These are phyloP conservation scores for Aphelinus atriplicis DNA, from an alignment of 1,140 invertebrate species.

Conservation along the genomic window DNA sequence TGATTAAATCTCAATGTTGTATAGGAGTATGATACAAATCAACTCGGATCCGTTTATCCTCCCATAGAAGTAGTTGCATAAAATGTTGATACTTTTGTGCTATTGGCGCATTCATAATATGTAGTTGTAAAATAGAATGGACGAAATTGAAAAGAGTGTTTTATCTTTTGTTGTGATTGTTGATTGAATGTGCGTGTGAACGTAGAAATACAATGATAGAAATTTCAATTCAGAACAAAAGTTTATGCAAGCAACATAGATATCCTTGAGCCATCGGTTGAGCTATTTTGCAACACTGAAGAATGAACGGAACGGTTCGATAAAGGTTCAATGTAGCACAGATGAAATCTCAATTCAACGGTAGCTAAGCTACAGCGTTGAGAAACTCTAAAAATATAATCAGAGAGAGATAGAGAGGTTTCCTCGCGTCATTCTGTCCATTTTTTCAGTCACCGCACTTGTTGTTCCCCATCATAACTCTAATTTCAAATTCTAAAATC, in stretches of 20 bases:
- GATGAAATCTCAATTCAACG: slow-evolving; percentile 1
- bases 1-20: too few species aligned
- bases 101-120: too few species aligned
- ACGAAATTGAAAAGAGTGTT: slow-evolving; percentile 11
- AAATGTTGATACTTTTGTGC: too few species aligned
- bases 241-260: background rate
- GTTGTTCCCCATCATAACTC: background rate
- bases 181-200: slow-evolving; percentile 10
- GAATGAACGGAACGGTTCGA: slow-evolving; percentile 20
- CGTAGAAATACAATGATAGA: background rate
- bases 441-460: slow-evolving; percentile 5
- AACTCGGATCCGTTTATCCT: too few species aligned
- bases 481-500: slow-evolving; percentile 21
- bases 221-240: slow-evolving; percentile 1
- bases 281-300: background rate
- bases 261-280: background rate
- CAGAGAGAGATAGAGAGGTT: background rate
- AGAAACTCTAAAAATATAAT: background rate
- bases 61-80: too few species aligned
- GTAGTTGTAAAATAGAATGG: background rate
- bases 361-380: background rate
- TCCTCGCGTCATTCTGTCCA: background rate
- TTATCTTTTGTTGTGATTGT: background rate
- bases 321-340: background rate
- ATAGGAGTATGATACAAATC: too few species aligned